phyloP scores from a whole-genome alignment of 2,888 invertebrate genomes.

The Drosophila mimica region DNA sequence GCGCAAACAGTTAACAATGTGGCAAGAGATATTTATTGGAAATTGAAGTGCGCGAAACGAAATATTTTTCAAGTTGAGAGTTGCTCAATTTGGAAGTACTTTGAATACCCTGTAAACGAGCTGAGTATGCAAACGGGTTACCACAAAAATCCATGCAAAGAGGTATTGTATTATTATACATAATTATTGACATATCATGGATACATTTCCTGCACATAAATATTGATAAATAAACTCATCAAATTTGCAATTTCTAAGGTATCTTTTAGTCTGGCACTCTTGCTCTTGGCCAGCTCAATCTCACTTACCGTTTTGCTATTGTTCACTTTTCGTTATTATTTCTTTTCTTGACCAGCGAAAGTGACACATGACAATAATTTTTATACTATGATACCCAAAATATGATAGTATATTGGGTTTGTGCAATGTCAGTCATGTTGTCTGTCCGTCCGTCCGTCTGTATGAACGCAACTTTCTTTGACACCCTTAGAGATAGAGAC shows the following conservation, averaged over 20 bases:
- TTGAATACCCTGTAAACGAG: slow-evolving; percentile 17
- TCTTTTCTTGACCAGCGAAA: slow-evolving; percentile 21
- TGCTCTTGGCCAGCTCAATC: neutral
- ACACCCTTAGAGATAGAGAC: too few species aligned
- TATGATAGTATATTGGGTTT: too few species aligned
- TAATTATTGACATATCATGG: neutral
- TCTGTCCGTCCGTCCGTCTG: too few species aligned
- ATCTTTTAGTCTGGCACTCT: neutral
- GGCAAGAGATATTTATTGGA: slow-evolving; percentile 25
- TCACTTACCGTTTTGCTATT: slow-evolving; percentile 1
- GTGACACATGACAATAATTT: slow-evolving; percentile 17
- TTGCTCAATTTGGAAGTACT: neutral
- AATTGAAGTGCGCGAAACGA: neutral
- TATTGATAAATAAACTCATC: neutral
- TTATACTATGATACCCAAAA: neutral
- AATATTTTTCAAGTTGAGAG: neutral
- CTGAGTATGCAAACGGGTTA: neutral
- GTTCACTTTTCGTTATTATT: neutral
- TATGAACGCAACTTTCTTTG: too few species aligned
- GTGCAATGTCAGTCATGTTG: too few species aligned
- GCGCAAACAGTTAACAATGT: slow-evolving; percentile 20
- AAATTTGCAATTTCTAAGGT: neutral
- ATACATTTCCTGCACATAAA: neutral
- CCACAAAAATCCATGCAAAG: neutral
- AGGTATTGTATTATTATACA: neutral